Evolutionary conservation across 2,797 vertebrate genomes (phyloP).

Genomic region (Rallus crepitans): DNA sequence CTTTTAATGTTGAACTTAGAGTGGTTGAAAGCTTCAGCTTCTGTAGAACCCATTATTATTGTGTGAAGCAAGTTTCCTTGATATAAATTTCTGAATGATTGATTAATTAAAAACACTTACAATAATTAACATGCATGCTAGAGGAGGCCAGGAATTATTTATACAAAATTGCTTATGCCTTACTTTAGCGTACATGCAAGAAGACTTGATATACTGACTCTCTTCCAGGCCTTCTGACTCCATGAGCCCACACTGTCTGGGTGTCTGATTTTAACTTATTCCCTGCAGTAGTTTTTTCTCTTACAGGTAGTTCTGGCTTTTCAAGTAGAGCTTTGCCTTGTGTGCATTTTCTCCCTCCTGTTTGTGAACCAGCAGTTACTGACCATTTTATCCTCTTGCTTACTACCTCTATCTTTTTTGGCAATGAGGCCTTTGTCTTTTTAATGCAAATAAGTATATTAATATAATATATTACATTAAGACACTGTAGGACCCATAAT

Average conservation of each 20-base stretch:
- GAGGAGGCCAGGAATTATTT: slow-evolving; percentile 15
- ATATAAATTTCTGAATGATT: slow-evolving; percentile 23
- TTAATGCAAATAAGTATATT: neutral
- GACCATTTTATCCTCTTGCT: neutral
- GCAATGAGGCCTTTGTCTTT: neutral
- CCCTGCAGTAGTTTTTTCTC: neutral
- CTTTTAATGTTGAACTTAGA: slow-evolving; percentile 27
- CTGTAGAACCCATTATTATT: slow-evolving; percentile 17
- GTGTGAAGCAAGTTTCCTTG: slow-evolving; percentile 31
- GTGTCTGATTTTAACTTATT: neutral
- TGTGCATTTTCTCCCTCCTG: neutral
- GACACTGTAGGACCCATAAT: neutral
- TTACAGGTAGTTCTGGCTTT: neutral
- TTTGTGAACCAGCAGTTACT: neutral
- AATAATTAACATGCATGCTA: slow-evolving; percentile 17
- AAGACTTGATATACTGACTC: neutral
- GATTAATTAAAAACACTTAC: slow-evolving; percentile 49
- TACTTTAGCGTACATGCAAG: neutral
- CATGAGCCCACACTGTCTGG: neutral
- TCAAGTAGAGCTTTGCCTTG: neutral
- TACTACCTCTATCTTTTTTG: neutral
- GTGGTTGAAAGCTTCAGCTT: slow-evolving; percentile 36
- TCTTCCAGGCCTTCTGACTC: neutral
- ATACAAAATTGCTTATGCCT: neutral
- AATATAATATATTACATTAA: neutral